These are phyloP conservation scores for Oplegnathus fasciatus DNA, from an alignment of 2,113 vertebrate species.

Conservation along the genomic window DNA sequence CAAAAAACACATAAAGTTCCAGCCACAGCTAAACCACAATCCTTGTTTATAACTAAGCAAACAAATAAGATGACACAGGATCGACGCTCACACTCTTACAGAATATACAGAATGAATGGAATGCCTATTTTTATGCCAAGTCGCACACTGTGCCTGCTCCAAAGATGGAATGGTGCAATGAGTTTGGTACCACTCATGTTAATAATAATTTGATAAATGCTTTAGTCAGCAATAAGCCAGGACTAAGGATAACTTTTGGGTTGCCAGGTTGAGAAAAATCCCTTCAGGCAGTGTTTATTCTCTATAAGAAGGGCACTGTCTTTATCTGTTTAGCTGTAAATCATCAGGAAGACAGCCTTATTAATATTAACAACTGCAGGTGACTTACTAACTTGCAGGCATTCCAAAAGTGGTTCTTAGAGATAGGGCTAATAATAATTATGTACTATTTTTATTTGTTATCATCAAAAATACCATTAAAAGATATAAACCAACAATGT, in stretches of 20 bases:
- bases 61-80: background rate
- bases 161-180: background rate
- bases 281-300: background rate
- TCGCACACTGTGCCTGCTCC: background rate
- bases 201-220: no score
- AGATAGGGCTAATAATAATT: no score
- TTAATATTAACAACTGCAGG: background rate
- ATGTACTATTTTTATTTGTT: no score
- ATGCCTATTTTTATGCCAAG: background rate
- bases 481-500: no score
- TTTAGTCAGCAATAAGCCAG: no score
- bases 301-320: background rate
- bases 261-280: background rate
- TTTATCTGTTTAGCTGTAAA: background rate
- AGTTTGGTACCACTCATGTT: no score
- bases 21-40: background rate
- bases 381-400: no score
- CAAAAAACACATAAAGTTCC: background rate
- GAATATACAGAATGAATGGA: background rate
- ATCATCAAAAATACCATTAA: no score
- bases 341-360: no score
- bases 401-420: no score
- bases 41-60: background rate
- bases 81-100: background rate
- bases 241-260: background rate